Percentiles rank a stretch among this genome's conserved stretches.
phyloP scores from a whole-genome alignment of 1,140 invertebrate genomes.

The Adelges cooleyi region DNA sequence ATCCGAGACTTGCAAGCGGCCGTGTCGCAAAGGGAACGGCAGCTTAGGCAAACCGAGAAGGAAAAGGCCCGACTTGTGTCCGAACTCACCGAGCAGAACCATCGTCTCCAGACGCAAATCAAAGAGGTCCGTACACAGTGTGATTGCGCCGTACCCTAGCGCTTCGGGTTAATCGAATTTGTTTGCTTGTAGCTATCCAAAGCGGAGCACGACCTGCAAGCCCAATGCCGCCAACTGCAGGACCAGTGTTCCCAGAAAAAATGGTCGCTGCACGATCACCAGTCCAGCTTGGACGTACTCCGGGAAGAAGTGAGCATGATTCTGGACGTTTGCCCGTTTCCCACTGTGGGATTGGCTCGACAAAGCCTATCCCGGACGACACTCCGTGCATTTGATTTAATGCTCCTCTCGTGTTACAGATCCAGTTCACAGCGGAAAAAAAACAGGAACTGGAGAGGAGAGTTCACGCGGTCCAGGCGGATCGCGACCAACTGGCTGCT shows the following conservation, averaged over 20 bases:
- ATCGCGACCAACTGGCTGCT: slow-evolving; percentile 62
- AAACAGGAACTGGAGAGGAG: slow-evolving; percentile 73
- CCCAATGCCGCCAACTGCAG: slow-evolving; percentile 1
- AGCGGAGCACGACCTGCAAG: neutral
- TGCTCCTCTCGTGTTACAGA: too few relatives aligned
- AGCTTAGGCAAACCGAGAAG: slow-evolving; percentile 59
- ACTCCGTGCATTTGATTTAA: too few relatives aligned
- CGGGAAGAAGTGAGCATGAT: slow-evolving; percentile 57
- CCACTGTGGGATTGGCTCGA: too few relatives aligned
- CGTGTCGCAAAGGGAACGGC: slow-evolving; percentile 48
- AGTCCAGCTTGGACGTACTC: slow-evolving; percentile 74
- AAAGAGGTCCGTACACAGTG: slow-evolving; percentile 49
- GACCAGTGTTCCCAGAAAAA: slow-evolving; percentile 1
- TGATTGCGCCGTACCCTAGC: neutral
- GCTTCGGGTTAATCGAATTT: neutral
- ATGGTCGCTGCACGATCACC: slow-evolving; percentile 58
- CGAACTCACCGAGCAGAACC: slow-evolving; percentile 82
- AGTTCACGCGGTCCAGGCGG: slow-evolving; percentile 55
- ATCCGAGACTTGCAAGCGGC: slow-evolving; percentile 55
- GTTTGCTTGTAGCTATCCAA: neutral
- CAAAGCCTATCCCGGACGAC: too few relatives aligned
- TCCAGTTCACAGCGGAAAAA: slow-evolving; percentile 69
- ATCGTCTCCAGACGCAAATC: slow-evolving; percentile 72
- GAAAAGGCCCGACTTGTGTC: slow-evolving; percentile 66
- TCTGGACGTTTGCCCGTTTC: too few relatives aligned